phyloP scores from a whole-genome alignment of 2,888 invertebrate genomes.

The Graphium colonna region DNA sequence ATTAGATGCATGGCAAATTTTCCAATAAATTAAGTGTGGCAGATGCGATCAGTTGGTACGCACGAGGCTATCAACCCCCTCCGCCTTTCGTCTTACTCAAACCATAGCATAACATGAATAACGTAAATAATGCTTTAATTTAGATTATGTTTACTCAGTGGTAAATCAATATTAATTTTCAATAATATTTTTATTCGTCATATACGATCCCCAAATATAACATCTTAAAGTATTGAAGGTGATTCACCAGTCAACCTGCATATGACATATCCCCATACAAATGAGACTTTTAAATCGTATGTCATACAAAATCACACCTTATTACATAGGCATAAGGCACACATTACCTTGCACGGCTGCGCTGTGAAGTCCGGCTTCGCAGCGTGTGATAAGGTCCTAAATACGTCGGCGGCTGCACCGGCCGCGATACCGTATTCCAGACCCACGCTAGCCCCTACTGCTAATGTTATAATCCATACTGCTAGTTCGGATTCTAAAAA shows the following conservation, averaged over 20 bases:
- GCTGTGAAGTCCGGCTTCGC: slow-evolving; percentile 79
- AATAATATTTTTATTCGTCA: no score
- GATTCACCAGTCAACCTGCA: no score
- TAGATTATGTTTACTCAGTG: no score
- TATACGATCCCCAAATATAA: no score
- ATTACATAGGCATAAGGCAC: background rate
- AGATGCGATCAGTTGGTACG: no score
- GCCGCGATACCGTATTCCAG: slow-evolving; percentile 91
- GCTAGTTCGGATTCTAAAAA: slow-evolving; percentile 8
- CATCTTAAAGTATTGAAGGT: no score
- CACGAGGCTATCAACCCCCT: no score
- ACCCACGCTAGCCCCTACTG: slow-evolving; percentile 83
- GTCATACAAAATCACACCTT: background rate
- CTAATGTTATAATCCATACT: slow-evolving; percentile 12
- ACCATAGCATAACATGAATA: background rate
- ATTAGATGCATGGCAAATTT: background rate
- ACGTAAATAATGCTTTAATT: background rate
- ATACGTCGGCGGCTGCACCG: slow-evolving; percentile 85
- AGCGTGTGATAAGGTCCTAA: slow-evolving; percentile 85
- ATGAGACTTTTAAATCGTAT: background rate
- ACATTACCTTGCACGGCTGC: slow-evolving; percentile 44
- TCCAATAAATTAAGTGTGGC: no score
- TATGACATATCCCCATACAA: background rate
- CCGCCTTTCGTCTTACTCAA: no score
- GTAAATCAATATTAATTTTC: no score